Percentiles rank a stretch among this genome's conserved stretches.
These are phyloP conservation scores for Bergia puertoricense DNA, from an alignment of 92 coral and sea anemone species.

Conservation along the genomic window DNA sequence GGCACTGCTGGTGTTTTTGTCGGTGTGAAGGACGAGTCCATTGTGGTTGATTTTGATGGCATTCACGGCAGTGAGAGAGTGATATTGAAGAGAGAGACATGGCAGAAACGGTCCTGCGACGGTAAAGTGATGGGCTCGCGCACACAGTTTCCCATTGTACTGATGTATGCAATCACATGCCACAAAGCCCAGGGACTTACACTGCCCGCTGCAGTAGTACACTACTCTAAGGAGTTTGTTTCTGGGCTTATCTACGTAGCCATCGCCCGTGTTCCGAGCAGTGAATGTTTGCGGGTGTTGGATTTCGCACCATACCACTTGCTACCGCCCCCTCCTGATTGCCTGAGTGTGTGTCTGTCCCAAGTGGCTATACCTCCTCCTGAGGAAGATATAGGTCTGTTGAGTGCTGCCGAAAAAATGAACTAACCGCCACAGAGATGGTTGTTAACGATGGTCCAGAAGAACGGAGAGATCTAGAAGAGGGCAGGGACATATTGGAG, in stretches of 20 bases:
- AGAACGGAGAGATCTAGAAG: neutral
- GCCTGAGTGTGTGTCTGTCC: neutral
- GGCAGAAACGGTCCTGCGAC: neutral
- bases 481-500: neutral
- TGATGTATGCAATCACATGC: neutral
- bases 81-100: neutral
- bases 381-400: neutral
- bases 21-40: slow-evolving; percentile 4
- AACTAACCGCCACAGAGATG: neutral
- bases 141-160: too few species aligned
- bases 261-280: neutral
- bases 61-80: slow-evolving; percentile 1
- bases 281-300: neutral
- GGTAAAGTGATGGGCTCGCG: neutral
- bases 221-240: neutral
- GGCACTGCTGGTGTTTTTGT: slow-evolving; percentile 46
- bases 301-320: slow-evolving; percentile 8
- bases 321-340: neutral
- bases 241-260: neutral
- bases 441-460: neutral
- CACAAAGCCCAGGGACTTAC: neutral
- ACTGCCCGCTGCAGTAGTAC: neutral
- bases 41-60: slow-evolving; percentile 33
- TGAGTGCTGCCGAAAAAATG: neutral
- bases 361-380: neutral